Evolutionary conservation across 2,797 vertebrate genomes (phyloP).

Genomic region (Morus bassanus): DNA sequence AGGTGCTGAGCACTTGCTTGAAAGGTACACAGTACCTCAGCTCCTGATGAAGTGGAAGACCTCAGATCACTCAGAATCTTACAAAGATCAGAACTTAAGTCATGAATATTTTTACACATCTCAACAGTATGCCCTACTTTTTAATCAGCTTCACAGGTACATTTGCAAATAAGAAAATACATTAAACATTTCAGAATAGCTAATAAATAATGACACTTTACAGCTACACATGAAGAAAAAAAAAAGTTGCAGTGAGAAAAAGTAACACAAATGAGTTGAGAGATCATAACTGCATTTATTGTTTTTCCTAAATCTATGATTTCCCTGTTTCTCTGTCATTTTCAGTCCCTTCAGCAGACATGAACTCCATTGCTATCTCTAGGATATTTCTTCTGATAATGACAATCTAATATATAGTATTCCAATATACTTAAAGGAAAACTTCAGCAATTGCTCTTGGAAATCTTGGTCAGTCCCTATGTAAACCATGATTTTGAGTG

Average conservation of each 20-base stretch:
- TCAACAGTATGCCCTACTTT: neutral
- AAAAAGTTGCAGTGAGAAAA: neutral
- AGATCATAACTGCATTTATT: neutral
- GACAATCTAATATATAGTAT: neutral
- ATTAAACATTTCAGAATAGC: neutral
- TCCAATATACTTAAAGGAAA: neutral
- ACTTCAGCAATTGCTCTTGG: neutral
- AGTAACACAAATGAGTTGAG: neutral
- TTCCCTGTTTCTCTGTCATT: neutral
- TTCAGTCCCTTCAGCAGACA: neutral
- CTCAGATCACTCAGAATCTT: neutral
- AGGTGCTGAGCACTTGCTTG: neutral
- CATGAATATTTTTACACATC: neutral
- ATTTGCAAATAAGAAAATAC: slow-evolving; percentile 6
- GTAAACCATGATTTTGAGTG: neutral
- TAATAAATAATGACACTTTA: neutral
- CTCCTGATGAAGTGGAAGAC: neutral
- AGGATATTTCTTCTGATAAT: neutral
- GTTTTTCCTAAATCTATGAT: neutral
- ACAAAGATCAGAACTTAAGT: neutral
- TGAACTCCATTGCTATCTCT: neutral
- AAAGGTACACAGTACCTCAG: neutral
- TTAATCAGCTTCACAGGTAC: neutral
- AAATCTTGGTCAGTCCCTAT: neutral
- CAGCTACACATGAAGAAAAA: neutral